phyloP scores from a whole-genome alignment of 2,113 vertebrate genomes.

The Lophura nycthemera region DNA sequence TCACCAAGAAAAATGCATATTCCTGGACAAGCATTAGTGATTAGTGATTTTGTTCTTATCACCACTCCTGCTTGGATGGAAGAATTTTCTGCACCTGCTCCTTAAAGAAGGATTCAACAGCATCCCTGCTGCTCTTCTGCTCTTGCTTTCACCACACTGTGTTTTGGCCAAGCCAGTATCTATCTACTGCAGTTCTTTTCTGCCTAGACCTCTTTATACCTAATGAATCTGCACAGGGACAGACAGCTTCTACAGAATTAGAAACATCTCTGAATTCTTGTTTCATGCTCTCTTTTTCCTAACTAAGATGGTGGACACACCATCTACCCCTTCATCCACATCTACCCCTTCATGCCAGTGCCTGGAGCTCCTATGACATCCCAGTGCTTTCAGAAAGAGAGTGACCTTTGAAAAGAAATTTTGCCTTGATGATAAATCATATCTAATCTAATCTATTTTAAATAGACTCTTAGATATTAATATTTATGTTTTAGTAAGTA shows the following conservation, averaged over 20 bases:
- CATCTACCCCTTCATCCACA: neutral
- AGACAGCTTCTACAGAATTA: neutral
- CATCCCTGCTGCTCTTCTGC: neutral
- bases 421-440: neutral
- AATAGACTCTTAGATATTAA: neutral
- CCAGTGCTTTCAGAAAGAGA: neutral
- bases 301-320: neutral
- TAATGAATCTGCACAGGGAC: neutral
- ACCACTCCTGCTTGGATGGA: neutral
- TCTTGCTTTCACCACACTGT: accelerated
- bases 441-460: neutral
- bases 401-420: neutral
- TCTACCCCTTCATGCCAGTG: accelerated
- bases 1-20: neutral
- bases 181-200: neutral
- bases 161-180: neutral
- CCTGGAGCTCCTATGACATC: accelerated
- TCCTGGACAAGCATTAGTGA: neutral
- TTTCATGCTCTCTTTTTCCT: neutral
- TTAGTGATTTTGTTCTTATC: neutral
- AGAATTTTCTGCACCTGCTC: neutral
- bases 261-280: neutral
- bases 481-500: neutral
- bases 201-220: neutral
- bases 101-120: neutral